Evolutionary conservation across 2,797 vertebrate species (phyloP), one percentile per base, ranked within the genome.

Genomic region (Gobio occitaniae): DNA sequence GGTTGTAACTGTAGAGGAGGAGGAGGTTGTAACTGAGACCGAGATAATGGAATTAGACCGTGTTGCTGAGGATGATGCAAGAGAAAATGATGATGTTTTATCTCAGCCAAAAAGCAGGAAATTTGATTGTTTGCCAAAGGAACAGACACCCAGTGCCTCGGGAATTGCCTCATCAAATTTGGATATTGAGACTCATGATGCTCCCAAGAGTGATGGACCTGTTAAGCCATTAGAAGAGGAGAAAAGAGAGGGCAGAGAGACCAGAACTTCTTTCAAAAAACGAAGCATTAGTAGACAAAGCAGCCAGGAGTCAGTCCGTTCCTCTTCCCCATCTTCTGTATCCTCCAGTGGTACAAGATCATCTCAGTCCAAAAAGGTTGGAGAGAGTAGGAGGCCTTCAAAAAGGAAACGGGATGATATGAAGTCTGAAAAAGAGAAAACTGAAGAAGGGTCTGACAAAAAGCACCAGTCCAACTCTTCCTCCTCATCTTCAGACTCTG

Each of bases 321-420:
- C 95, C 9, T 96, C 95, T 1, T 96, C 95, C 0, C 92, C 95
- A 0, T 96, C 95, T 3, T 96, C 95, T 0, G 93, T 92, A 29
- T 93, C 94, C 0, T 93, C 95, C 1, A 93, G 93, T 48, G 94
- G 95, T 63, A 94, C 94, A 0, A 93, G 93, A 1, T 93, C 93
- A 2, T 92, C 94, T 32, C 93, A 91, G 78, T 93, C 95, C 84
- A 95, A 94, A 89, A 94, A 90, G 78, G 93, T 91, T 1, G 92
- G 91, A 0, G 94, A 94, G 78, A 94, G 92, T 81, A 72, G 90
- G 78, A 90, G 85, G 66, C 90, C 94, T 0, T 8, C 88, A 81
- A 96, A 96, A 89, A 94, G 88, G 85, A 93, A 89, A 87, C 92
- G 93, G 12, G 75, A 85, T 12, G 94, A 95, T 1, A 87, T 86